These are phyloP conservation scores for Dynastes hyllus DNA, from an alignment of 2,888 invertebrate species.

Conservation along the genomic window DNA sequence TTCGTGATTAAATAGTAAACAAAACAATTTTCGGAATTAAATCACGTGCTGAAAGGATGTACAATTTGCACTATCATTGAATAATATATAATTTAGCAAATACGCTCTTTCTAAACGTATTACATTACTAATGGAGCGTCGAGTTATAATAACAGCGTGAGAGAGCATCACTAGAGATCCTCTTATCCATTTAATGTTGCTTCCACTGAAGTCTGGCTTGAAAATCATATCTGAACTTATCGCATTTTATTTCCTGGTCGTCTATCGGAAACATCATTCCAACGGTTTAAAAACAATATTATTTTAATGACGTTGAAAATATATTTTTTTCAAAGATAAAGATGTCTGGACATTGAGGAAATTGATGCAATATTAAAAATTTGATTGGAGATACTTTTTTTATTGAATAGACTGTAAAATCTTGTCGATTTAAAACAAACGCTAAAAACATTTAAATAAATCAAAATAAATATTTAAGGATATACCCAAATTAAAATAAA, in stretches of 20 bases:
- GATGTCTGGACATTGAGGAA: not conserved
- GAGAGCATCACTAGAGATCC: not conserved
- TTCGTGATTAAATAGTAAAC: too few relatives aligned
- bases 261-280: conserved; percentile 56
- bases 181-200: conserved; percentile 36
- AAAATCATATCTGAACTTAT: conserved; percentile 63
- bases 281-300: conserved; percentile 58
- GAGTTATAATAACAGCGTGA: conserved; percentile 49
- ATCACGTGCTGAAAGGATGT: conserved; percentile 1
- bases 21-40: too few relatives aligned
- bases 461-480: not conserved
- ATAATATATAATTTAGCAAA: conserved; percentile 39
- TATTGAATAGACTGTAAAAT: not conserved
- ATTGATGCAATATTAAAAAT: conserved; percentile 40
- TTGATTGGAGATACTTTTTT: not conserved
- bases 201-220: conserved; percentile 61
- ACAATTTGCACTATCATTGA: not conserved
- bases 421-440: not conserved
- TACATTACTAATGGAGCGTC: conserved; percentile 59
- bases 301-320: not conserved
- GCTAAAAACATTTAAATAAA: not conserved
- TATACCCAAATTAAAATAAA: conserved; percentile 7
- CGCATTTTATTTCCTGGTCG: conserved; percentile 64
- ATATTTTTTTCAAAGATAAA: not conserved
- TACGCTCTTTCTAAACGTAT: conserved; percentile 52